Conservation (phyloP, 2,797 vertebrate genomes). For the Myiotriccus ornatus region DNA sequence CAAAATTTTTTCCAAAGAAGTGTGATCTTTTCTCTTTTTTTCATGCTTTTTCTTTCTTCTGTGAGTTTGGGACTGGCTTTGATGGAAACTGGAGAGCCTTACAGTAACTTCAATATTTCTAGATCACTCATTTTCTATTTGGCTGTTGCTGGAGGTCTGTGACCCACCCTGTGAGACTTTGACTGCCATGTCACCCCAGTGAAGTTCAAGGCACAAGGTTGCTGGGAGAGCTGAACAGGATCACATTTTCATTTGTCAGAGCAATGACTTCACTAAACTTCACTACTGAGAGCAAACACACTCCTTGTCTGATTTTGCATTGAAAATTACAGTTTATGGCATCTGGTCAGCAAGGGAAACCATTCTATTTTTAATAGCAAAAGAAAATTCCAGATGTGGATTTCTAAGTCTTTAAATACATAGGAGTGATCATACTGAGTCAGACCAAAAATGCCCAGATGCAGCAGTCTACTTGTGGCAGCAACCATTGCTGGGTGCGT, state of each 20-base stretch:
- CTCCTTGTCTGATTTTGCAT: background rate
- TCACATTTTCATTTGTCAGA: background rate
- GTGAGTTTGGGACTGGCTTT: background rate
- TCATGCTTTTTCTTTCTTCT: background rate
- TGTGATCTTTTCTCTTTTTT: background rate
- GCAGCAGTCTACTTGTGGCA: background rate
- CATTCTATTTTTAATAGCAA: background rate
- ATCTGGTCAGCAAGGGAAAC: background rate
- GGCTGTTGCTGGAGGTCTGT: background rate
- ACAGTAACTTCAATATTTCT: background rate
- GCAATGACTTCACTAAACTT: background rate
- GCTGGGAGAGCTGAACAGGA: background rate
- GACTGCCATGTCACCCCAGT: background rate
- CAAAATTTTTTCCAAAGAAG: background rate
- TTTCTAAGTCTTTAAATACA: background rate
- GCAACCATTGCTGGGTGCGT: rapidly evolving
- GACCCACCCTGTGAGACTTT: background rate
- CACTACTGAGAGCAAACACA: background rate
- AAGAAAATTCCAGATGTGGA: background rate
- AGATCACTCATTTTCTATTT: background rate
- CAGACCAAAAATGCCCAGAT: background rate
- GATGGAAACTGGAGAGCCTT: background rate
- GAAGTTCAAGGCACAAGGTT: background rate
- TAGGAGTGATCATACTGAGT: background rate
- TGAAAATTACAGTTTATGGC: background rate